A percentile compares a stretch with the other conserved stretches of the same genome.
phyloP scores from a whole-genome alignment of 64 coral and sea anemone genomes.

The Actinia tenebrosa region DNA sequence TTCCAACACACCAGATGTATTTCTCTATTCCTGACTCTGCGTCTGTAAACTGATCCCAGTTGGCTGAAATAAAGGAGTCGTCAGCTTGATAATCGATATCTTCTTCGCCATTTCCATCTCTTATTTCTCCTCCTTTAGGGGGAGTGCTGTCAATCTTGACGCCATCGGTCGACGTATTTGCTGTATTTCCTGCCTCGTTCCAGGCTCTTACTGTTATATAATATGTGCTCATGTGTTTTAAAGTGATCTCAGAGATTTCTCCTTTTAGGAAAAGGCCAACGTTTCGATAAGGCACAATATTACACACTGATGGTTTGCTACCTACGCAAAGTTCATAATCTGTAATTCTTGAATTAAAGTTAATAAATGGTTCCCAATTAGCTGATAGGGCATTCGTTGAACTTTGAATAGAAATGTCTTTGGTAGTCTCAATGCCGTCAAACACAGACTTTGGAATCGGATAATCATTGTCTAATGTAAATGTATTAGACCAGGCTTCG shows the following conservation, averaged over 20 bases:
- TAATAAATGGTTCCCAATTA: constrained; percentile 58
- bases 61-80: constrained; percentile 64
- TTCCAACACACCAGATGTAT: constrained; percentile 81
- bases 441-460: constrained; percentile 39
- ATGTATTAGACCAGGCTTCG: constrained; percentile 36
- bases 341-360: constrained; percentile 26
- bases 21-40: constrained; percentile 60
- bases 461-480: constrained; percentile 12
- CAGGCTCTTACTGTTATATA: constrained; percentile 67
- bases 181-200: constrained; percentile 60
- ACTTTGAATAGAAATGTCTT: constrained; percentile 36
- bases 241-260: constrained; percentile 43
- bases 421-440: constrained; percentile 19
- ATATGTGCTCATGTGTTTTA: constrained; percentile 63
- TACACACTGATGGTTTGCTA: constrained; percentile 39
- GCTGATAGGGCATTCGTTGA: constrained; percentile 39
- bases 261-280: constrained; percentile 30
- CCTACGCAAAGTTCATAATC: constrained; percentile 57
- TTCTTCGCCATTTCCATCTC: constrained; percentile 46
- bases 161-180: constrained; percentile 55
- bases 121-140: constrained; percentile 37
- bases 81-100: constrained; percentile 80
- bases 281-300: constrained; percentile 27
- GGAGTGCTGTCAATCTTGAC: constrained; percentile 61
- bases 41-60: constrained; percentile 83